Evolutionary conservation across 2,888 invertebrate species (phyloP).

Genomic region (Sepioteuthis lessoniana): DNA sequence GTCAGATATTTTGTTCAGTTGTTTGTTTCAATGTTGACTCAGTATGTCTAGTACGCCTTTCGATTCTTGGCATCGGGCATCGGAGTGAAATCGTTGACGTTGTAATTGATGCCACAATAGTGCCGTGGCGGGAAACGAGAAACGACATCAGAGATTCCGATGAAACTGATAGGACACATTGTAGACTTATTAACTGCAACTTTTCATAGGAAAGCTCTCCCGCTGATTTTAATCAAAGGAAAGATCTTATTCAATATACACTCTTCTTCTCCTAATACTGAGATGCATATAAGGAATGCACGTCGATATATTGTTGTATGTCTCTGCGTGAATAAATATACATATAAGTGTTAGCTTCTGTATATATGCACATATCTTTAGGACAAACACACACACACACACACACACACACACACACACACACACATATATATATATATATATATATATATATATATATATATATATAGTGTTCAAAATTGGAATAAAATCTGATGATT

Average conservation of each 20-base stretch:
- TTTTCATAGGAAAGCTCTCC: not conserved
- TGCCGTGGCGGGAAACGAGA: not conserved
- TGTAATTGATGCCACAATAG: not conserved
- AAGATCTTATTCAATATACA: not conserved
- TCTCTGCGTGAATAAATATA: not conserved
- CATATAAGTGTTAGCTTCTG: not conserved
- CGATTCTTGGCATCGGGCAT: not conserved
- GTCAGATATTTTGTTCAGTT: not conserved
- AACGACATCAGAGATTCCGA: not conserved
- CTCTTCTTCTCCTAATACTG: not conserved
- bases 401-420: no score
- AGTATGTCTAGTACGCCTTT: not conserved
- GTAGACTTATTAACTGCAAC: not conserved
- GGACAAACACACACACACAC: no score
- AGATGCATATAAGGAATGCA: no score
- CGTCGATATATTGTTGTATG: no score
- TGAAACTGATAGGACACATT: not conserved
- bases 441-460: no score
- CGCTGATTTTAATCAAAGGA: not conserved
- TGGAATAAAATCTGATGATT: no score
- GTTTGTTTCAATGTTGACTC: not conserved
- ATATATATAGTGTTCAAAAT: no score
- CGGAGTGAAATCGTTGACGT: not conserved
- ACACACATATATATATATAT: no score
- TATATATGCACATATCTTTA: not conserved